Base-by-base conservation (phyloP, 1,140 invertebrate genomes). In the Uloborus diversus region DNA sequence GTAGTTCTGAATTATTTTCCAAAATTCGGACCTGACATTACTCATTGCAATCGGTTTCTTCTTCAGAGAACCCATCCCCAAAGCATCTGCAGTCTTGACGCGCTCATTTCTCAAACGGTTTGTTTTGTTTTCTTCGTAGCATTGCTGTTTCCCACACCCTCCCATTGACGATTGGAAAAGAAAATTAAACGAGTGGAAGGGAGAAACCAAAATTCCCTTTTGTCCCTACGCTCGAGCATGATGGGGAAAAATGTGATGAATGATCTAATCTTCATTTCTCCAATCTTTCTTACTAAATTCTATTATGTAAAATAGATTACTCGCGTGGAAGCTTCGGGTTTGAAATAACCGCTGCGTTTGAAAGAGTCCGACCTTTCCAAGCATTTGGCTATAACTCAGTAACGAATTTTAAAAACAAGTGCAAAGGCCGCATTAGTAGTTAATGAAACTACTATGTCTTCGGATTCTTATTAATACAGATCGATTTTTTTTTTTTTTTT, bases 281-380 rank as follows among this genome's bases (percentile, higher is more conserved):
- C 61, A 42, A 57, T 59, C 61, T 78, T 73, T 66, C 73, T 73
- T 78, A 65, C 73, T 65, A 33, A 65, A 65, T 49, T 78, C 73
- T 66, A 78, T 78, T 78, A 78, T 32, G 30, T 51, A 64, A 75
- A 75, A 62, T 27, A 23, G 28, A 64, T 75, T 64, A 32, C 33
- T 64, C 37, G 13, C 49, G 56, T 27, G 13, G 5, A 23, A 47
- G 62, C 20, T 37, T 65, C 32, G 28, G 73, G 56, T 78, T 78
- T 64, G 32, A 78, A 66, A 78, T 78, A 65, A 56, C 62, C 17
- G 65, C 66, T 65, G 30, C 62, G 25, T 78, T 64, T 56, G 61
- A 28, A 65, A 37, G 53, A 49, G 27, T 28, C 66, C 62, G 62
- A 66, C 61, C 61, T 65, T 53, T 65, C 32, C 32, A 27, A 37